Evolutionary conservation across 1,140 invertebrate species (phyloP).

Genomic region (Rhagoletis zephyria): DNA sequence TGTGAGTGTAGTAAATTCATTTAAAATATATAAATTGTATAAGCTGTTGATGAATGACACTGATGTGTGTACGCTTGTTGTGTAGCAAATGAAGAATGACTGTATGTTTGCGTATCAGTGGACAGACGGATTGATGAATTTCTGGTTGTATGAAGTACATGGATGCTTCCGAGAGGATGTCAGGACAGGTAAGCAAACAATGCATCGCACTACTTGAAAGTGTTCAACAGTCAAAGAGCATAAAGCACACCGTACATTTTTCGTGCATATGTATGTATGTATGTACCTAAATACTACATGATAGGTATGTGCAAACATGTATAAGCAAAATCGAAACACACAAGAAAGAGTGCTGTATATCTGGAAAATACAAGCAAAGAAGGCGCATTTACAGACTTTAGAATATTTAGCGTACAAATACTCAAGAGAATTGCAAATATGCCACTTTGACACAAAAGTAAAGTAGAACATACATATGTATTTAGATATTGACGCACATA

Average conservation of each 20-base stretch:
- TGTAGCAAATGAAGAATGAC: not conserved
- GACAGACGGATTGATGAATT: not conserved
- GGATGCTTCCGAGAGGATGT: too few species aligned
- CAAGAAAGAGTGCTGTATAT: not conserved
- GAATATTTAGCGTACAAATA: constrained; percentile 27
- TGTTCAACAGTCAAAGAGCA: not conserved
- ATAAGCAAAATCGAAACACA: too few species aligned
- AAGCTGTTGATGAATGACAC: constrained; percentile 38
- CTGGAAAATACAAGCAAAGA: not conserved
- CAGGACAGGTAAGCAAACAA: not conserved
- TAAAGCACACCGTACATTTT: too few species aligned
- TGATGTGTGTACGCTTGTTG: constrained; percentile 3
- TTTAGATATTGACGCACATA: too few species aligned
- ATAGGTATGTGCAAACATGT: not conserved
- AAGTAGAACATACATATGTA: not conserved
- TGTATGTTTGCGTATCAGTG: not conserved
- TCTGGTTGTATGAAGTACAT: not conserved
- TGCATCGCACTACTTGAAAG: not conserved
- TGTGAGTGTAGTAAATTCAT: constrained; percentile 45
- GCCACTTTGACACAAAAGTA: constrained; percentile 6
- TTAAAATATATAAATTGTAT: constrained; percentile 39
- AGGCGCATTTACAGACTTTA: constrained; percentile 36
- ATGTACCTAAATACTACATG: not conserved
- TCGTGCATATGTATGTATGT: not conserved
- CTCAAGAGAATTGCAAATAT: constrained; percentile 40